Percentiles rank a stretch among this genome's conserved stretches.
These are phyloP conservation scores for Stenopsyche tienmushanensis DNA, from an alignment of 1,140 invertebrate species.

Conservation along the genomic window DNA sequence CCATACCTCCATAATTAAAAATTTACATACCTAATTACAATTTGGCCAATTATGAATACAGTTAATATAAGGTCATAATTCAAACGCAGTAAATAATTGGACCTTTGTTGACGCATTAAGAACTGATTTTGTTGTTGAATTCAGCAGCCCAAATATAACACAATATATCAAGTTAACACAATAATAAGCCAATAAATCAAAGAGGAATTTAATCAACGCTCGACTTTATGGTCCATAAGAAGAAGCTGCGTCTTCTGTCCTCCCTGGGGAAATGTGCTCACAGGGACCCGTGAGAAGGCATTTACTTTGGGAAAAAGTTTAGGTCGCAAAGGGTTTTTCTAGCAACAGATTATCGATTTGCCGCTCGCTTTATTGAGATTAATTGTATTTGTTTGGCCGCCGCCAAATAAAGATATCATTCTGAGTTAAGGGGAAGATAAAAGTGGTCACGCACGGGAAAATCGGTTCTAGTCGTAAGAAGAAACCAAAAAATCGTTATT, in stretches of 20 bases:
- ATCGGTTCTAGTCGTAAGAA: neutral
- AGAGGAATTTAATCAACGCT: slow-evolving; percentile 13
- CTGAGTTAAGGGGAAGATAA: slow-evolving; percentile 13
- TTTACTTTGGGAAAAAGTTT: neutral
- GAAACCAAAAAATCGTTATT: neutral
- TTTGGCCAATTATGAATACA: too few species aligned
- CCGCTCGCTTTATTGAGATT: slow-evolving; percentile 28
- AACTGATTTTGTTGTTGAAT: too few species aligned
- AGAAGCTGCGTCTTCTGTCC: too few species aligned
- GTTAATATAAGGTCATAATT: too few species aligned
- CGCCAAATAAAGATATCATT: slow-evolving; percentile 24
- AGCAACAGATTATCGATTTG: slow-evolving; percentile 16
- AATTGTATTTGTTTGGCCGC: slow-evolving; percentile 21
- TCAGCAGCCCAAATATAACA: too few species aligned
- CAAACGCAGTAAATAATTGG: too few species aligned
- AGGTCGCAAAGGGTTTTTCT: slow-evolving; percentile 3
- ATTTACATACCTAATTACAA: too few species aligned
- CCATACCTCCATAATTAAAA: too few species aligned
- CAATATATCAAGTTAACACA: too few species aligned
- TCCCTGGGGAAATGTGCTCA: slow-evolving; percentile 17
- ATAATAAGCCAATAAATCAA: slow-evolving; percentile 6
- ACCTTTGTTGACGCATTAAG: too few species aligned
- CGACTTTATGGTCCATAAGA: neutral
- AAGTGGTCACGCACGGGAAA: neutral
- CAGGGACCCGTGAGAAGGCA: neutral